phyloP scores from a whole-genome alignment of 2,888 invertebrate species.

The Nebria salina region DNA sequence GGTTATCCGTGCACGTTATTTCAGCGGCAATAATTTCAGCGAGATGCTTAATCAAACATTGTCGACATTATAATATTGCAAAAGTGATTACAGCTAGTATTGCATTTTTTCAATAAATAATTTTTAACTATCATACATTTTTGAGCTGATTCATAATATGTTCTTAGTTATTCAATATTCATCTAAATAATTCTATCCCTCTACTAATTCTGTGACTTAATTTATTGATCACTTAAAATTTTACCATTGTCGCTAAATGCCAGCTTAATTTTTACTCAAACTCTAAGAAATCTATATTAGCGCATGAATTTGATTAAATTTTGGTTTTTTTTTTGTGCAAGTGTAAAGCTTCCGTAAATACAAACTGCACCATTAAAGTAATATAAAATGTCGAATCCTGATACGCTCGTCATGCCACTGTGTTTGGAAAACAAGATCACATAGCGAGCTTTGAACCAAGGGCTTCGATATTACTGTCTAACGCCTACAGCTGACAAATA shows the following conservation, averaged over 20 bases:
- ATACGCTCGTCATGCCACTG: neutral
- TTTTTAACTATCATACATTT: no score
- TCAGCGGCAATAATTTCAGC: neutral
- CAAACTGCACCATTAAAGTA: neutral
- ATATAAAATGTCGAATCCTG: neutral
- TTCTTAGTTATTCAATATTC: no score
- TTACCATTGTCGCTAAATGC: no score
- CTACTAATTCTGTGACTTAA: no score
- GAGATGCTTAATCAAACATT: constrained; percentile 15
- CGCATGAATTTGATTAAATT: neutral
- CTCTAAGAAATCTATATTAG: no score
- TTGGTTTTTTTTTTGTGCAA: neutral
- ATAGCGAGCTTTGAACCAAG: constrained; percentile 13
- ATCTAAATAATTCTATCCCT: no score
- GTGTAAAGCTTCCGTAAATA: neutral
- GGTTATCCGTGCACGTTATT: neutral
- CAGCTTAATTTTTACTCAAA: no score
- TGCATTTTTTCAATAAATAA: neutral
- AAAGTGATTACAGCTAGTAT: neutral
- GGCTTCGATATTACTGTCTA: constrained; percentile 42
- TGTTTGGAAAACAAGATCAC: neutral
- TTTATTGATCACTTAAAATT: no score
- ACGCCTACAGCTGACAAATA: constrained; percentile 44
- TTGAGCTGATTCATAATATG: no score
- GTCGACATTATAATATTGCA: neutral